Percentiles rank a stretch among this genome's conserved stretches.
Evolutionary conservation across 2,797 vertebrate genomes (phyloP).

Genomic region (Catostomus latipinnis): DNA sequence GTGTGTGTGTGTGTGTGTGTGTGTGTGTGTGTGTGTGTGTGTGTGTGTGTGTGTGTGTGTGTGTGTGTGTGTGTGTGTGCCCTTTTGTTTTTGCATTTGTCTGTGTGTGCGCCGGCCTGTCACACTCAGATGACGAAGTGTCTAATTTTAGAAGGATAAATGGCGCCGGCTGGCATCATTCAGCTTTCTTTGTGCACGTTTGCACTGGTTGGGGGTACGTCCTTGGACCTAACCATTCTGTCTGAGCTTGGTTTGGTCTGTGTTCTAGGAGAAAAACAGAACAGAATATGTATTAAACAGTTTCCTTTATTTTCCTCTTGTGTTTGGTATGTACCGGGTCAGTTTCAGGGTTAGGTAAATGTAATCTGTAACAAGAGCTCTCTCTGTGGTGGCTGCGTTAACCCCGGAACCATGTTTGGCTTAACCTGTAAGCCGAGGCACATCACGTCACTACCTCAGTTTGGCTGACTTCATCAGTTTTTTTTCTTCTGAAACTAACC

Average conservation of each 20-base stretch:
- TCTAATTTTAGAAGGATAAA: conserved; percentile 60
- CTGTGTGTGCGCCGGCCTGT: conserved; percentile 27
- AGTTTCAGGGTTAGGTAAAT: conserved; percentile 42
- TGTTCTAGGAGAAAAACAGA: conserved; percentile 1
- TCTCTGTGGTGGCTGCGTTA: conserved; percentile 35
- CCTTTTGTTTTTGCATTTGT: no score
- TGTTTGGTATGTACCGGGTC: conserved; percentile 15
- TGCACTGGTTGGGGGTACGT: conserved; percentile 31
- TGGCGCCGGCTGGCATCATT: conserved; percentile 10
- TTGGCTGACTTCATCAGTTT: conserved; percentile 42
- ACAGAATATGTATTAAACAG: conserved; percentile 27
- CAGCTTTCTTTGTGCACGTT: conserved; percentile 26
- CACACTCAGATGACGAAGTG: conserved; percentile 50
- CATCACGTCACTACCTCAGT: conserved; percentile 47
- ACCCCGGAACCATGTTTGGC: conserved; percentile 47
- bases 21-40: no score
- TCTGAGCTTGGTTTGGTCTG: neutral
- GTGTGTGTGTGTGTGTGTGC: neutral
- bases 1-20: no score
- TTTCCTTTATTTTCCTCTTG: conserved; percentile 44
- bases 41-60: no score
- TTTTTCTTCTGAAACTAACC: conserved; percentile 31
- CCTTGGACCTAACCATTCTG: neutral
- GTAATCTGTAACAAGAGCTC: conserved; percentile 42
- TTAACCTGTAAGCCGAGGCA: conserved; percentile 57